phyloP scores from a whole-genome alignment of 2,113 vertebrate species.

The Piprites chloris region DNA sequence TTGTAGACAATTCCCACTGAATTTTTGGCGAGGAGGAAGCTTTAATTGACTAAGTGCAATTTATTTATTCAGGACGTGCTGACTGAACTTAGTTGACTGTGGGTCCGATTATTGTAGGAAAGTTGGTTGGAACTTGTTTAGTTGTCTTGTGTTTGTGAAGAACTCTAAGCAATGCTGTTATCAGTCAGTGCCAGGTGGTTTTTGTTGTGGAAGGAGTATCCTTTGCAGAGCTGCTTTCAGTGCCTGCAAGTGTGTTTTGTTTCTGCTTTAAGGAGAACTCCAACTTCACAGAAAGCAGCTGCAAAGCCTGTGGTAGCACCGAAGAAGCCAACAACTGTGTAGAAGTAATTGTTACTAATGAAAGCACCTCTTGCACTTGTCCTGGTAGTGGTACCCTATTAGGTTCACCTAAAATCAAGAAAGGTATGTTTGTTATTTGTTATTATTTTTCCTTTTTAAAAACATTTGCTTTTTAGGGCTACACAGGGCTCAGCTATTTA shows the following conservation, averaged over 20 bases:
- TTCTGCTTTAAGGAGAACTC: slow-evolving; percentile 76
- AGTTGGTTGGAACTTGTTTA: neutral
- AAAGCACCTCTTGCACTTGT: slow-evolving; percentile 85
- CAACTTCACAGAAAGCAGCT: slow-evolving; percentile 80
- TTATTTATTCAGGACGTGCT: neutral
- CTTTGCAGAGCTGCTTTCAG: neutral
- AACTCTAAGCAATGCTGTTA: neutral
- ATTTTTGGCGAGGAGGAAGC: neutral
- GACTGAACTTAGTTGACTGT: neutral
- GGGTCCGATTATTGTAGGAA: neutral
- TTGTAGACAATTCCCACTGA: neutral
- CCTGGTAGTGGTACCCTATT: slow-evolving; percentile 78
- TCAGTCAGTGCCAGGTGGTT: neutral
- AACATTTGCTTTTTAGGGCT: neutral
- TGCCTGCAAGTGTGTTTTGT: neutral
- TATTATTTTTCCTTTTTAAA: neutral
- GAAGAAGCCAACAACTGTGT: slow-evolving; percentile 76
- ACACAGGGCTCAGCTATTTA: neutral
- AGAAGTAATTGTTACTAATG: slow-evolving; percentile 81
- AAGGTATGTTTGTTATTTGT: slow-evolving; percentile 71
- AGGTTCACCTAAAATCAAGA: slow-evolving; percentile 87
- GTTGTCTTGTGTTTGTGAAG: neutral
- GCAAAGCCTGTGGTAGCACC: slow-evolving; percentile 83
- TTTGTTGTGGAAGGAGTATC: neutral
- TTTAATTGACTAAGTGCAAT: neutral